Percentiles rank a stretch among this genome's conserved stretches.
phyloP scores from a whole-genome alignment of 2,888 invertebrate species.

The Acanthosoma haemorrhoidale region DNA sequence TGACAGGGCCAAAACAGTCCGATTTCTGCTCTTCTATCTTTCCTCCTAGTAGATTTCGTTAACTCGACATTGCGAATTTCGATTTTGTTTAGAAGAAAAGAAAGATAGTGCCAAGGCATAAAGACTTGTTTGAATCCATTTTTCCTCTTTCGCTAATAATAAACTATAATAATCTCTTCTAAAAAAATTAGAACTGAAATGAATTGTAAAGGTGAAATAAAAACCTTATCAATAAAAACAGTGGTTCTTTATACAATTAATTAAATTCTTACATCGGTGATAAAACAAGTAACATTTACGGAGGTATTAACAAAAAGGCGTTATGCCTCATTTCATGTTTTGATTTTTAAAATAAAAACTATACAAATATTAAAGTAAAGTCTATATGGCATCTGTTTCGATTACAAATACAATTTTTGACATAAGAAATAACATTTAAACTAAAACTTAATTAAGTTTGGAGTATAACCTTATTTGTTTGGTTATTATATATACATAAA shows the following conservation, averaged over 20 bases:
- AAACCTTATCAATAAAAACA: constrained; percentile 13
- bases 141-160: too few species aligned
- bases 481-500: constrained; percentile 3
- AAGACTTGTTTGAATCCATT: too few species aligned
- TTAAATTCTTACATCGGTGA: constrained; percentile 20
- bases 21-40: too few species aligned
- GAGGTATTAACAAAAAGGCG: constrained; percentile 17
- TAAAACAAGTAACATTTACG: constrained; percentile 19
- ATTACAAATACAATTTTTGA: constrained; percentile 9
- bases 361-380: constrained; percentile 27
- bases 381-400: constrained; percentile 26
- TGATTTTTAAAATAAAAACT: constrained; percentile 21
- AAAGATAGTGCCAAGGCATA: too few species aligned
- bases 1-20: too few species aligned
- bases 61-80: too few species aligned
- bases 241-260: constrained; percentile 25
- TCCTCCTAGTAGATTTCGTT: too few species aligned
- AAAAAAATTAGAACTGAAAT: too few species aligned
- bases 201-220: too few species aligned
- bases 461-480: not conserved
- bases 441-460: not conserved
- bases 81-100: too few species aligned
- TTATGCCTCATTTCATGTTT: not conserved
- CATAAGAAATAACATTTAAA: not conserved
- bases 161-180: too few species aligned